Conservation (phyloP, 30 jellyfish, hydroid and myxozoan genomes). For the Aurelia aurita complex sp. Pacific region DNA sequence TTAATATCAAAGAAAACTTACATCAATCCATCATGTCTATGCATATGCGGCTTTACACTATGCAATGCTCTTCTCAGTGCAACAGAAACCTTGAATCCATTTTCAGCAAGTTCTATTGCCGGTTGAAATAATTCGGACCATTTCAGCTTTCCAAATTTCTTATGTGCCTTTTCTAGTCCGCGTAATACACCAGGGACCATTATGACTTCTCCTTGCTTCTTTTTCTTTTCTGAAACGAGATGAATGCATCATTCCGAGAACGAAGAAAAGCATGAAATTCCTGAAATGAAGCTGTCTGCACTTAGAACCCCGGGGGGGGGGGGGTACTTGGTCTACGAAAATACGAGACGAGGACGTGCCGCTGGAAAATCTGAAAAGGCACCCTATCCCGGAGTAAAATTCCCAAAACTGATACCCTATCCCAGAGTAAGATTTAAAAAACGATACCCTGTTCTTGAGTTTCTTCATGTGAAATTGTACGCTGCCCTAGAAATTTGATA, state of each 20-base stretch:
- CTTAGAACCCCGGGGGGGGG: too few species aligned
- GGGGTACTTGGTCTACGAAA: too few species aligned
- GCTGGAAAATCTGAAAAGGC: too few species aligned
- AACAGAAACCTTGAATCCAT: constrained; percentile 72
- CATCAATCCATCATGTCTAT: background rate
- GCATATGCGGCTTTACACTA: background rate
- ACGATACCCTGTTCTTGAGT: too few species aligned
- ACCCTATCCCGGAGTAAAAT: too few species aligned
- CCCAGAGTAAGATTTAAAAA: too few species aligned
- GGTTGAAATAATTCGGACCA: constrained; percentile 88
- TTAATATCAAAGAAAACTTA: background rate
- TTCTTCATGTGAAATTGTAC: too few species aligned
- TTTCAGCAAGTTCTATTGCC: constrained; percentile 73
- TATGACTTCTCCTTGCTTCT: constrained; percentile 81
- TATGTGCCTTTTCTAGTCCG: constrained; percentile 90
- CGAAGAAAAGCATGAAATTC: too few species aligned
- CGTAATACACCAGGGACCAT: constrained; percentile 97
- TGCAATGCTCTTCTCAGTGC: background rate
- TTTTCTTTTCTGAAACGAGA: constrained; percentile 55
- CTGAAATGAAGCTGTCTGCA: too few species aligned
- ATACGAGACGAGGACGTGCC: too few species aligned
- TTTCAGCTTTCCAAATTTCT: constrained; percentile 76
- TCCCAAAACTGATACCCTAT: too few species aligned
- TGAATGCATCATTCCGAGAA: background rate
- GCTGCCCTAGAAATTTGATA: too few species aligned